These are phyloP conservation scores for Rhabdomys pumilio DNA, from an alignment of 2,797 vertebrate genomes.

Conservation along the genomic window DNA sequence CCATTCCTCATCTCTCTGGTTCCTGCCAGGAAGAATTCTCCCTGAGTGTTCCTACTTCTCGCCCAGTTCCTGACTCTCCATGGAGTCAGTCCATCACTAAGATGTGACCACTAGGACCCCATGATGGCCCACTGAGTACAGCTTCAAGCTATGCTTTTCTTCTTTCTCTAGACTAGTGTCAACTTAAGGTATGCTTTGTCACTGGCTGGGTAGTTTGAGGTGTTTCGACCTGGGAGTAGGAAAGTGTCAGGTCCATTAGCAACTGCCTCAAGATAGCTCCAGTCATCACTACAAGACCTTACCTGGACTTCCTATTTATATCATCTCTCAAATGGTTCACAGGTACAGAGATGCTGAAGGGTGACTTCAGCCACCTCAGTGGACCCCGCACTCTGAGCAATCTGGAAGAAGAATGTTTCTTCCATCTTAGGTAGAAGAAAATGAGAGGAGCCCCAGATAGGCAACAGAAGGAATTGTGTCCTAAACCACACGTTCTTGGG, in stretches of 20 bases:
- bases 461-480: neutral
- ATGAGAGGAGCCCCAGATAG: rapidly evolving
- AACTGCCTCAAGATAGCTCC: neutral
- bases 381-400: neutral
- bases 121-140: neutral
- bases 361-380: neutral
- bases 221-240: neutral
- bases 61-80: neutral
- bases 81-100: neutral
- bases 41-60: neutral
- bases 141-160: neutral
- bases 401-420: neutral
- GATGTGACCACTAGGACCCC: neutral
- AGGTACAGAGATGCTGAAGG: neutral
- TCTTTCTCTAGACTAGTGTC: neutral
- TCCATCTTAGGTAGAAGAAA: neutral
- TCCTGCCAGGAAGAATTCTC: neutral
- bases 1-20: neutral
- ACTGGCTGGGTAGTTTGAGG: neutral
- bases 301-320: neutral
- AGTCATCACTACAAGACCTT: neutral
- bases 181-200: neutral
- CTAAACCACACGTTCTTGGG: neutral
- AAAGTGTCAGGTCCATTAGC: neutral
- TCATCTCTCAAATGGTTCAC: slow-evolving; percentile 2